phyloP scores from a whole-genome alignment of 2,797 vertebrate genomes.

The Hydrophis major region DNA sequence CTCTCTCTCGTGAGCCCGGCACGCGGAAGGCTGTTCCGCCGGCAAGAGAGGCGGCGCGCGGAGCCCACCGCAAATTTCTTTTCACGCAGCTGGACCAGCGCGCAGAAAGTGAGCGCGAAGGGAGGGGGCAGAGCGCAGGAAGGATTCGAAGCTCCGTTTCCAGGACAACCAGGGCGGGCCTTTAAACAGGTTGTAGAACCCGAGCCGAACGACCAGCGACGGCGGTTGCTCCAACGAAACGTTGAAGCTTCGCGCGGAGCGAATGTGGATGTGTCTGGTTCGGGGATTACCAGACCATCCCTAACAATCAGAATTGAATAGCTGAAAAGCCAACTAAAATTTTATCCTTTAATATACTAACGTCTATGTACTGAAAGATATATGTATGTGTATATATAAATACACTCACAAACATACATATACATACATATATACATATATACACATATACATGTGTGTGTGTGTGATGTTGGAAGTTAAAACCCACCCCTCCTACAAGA shows the following conservation, averaged over 20 bases:
- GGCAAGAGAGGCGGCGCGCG: background rate
- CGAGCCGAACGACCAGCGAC: background rate
- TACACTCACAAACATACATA: too few relatives aligned
- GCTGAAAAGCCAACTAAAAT: background rate
- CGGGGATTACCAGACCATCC: background rate
- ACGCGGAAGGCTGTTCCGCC: slow-evolving; percentile 21
- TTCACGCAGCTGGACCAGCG: background rate
- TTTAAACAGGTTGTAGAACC: background rate
- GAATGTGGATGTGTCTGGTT: background rate
- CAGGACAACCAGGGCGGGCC: background rate
- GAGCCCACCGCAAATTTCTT: background rate
- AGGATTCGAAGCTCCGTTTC: slow-evolving; percentile 37
- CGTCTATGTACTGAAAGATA: too few relatives aligned
- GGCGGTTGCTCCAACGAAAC: background rate
- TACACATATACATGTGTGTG: too few relatives aligned
- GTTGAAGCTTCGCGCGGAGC: background rate
- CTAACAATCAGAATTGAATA: background rate
- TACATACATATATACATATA: too few relatives aligned
- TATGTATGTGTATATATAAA: too few relatives aligned
- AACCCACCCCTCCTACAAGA: too few relatives aligned
- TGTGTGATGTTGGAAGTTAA: too few relatives aligned
- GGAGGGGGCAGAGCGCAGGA: background rate
- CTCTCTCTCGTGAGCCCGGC: slow-evolving; percentile 18
- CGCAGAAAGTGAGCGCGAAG: background rate
- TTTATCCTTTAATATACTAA: background rate